These are phyloP conservation scores for crab-eating macaque (Macaca fascicularis) DNA, from an alignment of 2,113 vertebrate genomes.

Conservation along the genomic window DNA sequence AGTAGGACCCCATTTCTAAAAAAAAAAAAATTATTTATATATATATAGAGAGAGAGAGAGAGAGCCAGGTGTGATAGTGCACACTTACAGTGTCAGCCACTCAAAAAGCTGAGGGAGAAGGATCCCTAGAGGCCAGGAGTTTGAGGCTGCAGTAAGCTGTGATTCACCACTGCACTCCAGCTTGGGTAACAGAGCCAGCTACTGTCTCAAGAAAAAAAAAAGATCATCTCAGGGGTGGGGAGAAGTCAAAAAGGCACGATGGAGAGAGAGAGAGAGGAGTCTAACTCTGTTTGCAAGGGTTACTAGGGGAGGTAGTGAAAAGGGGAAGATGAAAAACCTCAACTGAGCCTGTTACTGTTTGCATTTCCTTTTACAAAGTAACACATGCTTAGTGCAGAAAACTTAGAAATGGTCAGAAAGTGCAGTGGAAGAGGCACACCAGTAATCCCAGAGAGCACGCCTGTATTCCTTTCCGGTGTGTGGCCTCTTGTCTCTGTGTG, in stretches of 20 bases:
- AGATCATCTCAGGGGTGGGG: not conserved
- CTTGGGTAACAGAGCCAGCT: too few relatives aligned
- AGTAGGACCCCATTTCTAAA: too few relatives aligned
- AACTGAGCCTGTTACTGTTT: not conserved
- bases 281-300: not conserved
- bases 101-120: too few relatives aligned
- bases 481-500: not conserved
- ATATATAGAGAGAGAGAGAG: too few relatives aligned
- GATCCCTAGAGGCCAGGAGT: too few relatives aligned
- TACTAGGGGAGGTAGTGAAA: not conserved
- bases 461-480: not conserved
- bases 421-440: not conserved
- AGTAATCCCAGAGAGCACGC: not conserved
- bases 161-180: too few relatives aligned
- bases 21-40: too few relatives aligned
- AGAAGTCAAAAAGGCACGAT: not conserved
- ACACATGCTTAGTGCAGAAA: not conserved
- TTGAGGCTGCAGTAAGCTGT: too few relatives aligned
- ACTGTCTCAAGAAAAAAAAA: too few relatives aligned
- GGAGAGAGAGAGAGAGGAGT: not conserved
- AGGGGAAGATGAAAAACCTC: too few relatives aligned
- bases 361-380: constrained; percentile 7
- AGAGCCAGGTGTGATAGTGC: too few relatives aligned
- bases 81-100: too few relatives aligned
- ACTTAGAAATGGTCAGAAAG: not conserved